These are phyloP conservation scores for Papilio aristodemus DNA, from an alignment of 1,140 invertebrate species.

Conservation along the genomic window DNA sequence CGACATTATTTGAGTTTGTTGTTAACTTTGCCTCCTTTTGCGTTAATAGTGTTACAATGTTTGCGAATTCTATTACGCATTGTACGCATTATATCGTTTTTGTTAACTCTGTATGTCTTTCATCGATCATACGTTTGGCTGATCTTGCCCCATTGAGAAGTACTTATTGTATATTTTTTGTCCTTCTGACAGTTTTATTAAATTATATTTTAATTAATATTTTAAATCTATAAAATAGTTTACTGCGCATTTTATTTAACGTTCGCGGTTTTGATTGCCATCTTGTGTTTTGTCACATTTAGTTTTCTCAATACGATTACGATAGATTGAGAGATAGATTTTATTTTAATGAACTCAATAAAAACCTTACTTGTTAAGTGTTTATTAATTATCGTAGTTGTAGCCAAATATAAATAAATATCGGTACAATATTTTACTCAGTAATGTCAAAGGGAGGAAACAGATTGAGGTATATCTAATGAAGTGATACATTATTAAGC, in stretches of 20 bases:
- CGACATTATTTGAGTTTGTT: slow-evolving; percentile 77
- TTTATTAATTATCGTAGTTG: no score
- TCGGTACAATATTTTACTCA: not conserved
- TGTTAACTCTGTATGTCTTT: slow-evolving; percentile 60
- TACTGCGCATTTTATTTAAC: no score
- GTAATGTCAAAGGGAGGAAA: not conserved
- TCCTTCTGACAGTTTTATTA: slow-evolving; percentile 27
- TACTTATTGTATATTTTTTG: slow-evolving; percentile 34
- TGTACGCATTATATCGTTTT: slow-evolving; percentile 60
- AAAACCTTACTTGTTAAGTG: no score
- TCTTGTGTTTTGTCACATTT: no score
- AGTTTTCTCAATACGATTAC: no score
- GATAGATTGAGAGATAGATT: no score
- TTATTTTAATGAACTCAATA: no score
- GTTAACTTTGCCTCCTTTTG: slow-evolving; percentile 77
- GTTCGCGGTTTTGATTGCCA: no score
- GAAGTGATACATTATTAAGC: slow-evolving; percentile 74
- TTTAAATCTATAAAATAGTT: not conserved
- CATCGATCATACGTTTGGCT: slow-evolving; percentile 61
- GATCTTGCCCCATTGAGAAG: slow-evolving; percentile 52
- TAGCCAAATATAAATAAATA: no score
- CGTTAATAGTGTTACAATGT: slow-evolving; percentile 77
- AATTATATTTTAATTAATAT: not conserved
- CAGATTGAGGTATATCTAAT: slow-evolving; percentile 48
- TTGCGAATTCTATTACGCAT: slow-evolving; percentile 78